These are phyloP conservation scores for Archivesica marissinica DNA, from an alignment of 1,140 invertebrate species.

Conservation along the genomic window DNA sequence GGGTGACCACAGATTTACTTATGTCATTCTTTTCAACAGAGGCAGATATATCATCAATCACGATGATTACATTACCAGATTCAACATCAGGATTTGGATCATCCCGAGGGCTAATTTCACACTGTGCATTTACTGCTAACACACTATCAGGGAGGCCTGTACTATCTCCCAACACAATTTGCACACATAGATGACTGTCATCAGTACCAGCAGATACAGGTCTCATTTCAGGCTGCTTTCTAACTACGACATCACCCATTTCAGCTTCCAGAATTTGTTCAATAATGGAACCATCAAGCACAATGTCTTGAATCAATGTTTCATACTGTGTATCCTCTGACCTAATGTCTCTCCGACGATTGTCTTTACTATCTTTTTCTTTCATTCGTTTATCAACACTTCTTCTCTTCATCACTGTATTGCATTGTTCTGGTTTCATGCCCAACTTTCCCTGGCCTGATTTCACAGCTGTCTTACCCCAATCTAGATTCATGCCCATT, in stretches of 20 bases:
- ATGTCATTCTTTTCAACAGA: not conserved
- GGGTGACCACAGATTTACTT: too few species aligned
- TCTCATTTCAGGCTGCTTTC: not conserved
- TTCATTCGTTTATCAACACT: too few species aligned
- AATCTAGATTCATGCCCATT: too few species aligned
- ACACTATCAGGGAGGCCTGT: not conserved
- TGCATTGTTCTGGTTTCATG: too few species aligned
- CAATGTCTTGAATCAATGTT: conserved; percentile 11
- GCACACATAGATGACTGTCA: conserved; percentile 13
- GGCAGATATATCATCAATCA: not conserved
- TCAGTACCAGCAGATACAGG: not conserved
- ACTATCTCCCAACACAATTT: conserved; percentile 23
- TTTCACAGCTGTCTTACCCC: too few species aligned
- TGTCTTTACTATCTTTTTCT: not conserved
- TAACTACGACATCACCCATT: not conserved
- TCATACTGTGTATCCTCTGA: not conserved
- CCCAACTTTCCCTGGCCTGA: too few species aligned
- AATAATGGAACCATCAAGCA: not conserved
- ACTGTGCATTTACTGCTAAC: not conserved
- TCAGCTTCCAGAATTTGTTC: not conserved
- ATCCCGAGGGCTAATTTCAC: not conserved
- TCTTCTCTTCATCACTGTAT: too few species aligned
- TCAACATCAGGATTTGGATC: not conserved
- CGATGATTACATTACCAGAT: conserved; percentile 13
- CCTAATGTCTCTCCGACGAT: not conserved